Base-by-base conservation (phyloP, 2,113 vertebrate genomes). In the Meriones unguiculatus region DNA sequence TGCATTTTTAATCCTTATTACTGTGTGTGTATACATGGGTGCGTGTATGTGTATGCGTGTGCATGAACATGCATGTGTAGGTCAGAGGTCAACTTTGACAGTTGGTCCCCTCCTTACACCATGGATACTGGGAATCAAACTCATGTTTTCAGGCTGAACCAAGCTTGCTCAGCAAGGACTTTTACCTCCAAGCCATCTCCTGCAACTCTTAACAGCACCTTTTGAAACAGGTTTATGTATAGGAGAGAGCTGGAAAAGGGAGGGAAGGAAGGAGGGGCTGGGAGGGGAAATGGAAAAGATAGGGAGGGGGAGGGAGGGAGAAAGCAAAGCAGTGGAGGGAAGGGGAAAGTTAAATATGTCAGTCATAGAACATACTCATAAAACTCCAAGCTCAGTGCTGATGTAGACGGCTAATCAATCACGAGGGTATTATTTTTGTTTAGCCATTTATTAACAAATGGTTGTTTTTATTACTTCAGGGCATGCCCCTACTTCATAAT, bases 401-500 rank as follows among this genome's bases (percentile, higher is more conserved):
- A 62, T 93, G 5, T 50, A 28, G 20, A 54, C 57, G 28, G 93
- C 50, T 87, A 93, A 87, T 76, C 78, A 85, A 80, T 38, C 32
- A 89, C 88, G 28, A 76, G 10, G 30, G 13, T 80, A 62, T 84
- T 69, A 38, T 84, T 96, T 92, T 89, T 97, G 57, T 87, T 93
- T 92, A 93, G 22, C 30, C 69, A 75, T 90, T 11, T 95, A 65
- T 89, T 94, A 87, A 86, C 82, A 97, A 94, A 13, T 73, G 5
- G 57, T 90, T 89, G 18, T 62, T 97, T 87, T 89, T 93, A 54
- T 93, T 59, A 70, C 89, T 94, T 95, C 46, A 77, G 41, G 62
- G 85, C 41, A 46, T 86, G 18, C 59, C 77, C 91, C 85, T 96
- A 85, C 46, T 93, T 64, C 18, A 14, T 70, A 77, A 73, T 64